These are phyloP conservation scores for Perca flavescens DNA, from an alignment of 2,113 vertebrate species.

Conservation along the genomic window DNA sequence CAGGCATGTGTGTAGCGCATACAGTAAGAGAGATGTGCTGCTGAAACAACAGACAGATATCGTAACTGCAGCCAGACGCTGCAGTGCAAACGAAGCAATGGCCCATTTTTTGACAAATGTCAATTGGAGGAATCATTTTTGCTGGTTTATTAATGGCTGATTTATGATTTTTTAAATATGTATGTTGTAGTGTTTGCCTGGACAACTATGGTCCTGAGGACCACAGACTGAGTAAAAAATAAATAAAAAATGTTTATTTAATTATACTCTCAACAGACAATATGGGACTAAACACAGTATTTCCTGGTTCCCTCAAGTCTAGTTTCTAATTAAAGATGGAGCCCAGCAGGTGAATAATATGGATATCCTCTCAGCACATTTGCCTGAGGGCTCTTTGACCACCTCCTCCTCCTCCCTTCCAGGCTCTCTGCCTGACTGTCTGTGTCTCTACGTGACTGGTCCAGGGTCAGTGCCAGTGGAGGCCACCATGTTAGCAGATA, in stretches of 20 bases:
- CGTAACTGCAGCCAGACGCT: not conserved
- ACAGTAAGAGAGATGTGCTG: conserved; percentile 53
- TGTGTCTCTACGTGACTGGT: conserved; percentile 76
- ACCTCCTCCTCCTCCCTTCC: conserved; percentile 8
- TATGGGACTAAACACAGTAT: not conserved
- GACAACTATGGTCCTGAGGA: not conserved
- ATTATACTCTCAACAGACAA: not conserved
- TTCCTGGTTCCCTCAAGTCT: conserved; percentile 11
- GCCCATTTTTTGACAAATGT: not conserved
- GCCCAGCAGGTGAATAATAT: conserved; percentile 8
- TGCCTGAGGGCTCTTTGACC: conserved; percentile 23
- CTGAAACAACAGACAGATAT: conserved; percentile 57
- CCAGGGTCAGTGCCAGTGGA: conserved; percentile 69
- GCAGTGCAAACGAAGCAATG: not conserved
- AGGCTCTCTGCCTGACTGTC: conserved; percentile 62
- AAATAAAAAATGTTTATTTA: not conserved
- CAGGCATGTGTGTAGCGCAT: conserved; percentile 22
- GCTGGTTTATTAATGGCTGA: not conserved
- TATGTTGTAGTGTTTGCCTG: not conserved
- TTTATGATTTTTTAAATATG: not conserved
- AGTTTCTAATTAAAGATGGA: not conserved
- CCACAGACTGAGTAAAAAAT: not conserved
- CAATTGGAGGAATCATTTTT: conserved; percentile 15
- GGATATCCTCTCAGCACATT: conserved; percentile 40
- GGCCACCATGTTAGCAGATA: conserved; percentile 75